These are phyloP conservation scores for Zaprionus inermis DNA, from an alignment of 1,140 invertebrate genomes.

Conservation along the genomic window DNA sequence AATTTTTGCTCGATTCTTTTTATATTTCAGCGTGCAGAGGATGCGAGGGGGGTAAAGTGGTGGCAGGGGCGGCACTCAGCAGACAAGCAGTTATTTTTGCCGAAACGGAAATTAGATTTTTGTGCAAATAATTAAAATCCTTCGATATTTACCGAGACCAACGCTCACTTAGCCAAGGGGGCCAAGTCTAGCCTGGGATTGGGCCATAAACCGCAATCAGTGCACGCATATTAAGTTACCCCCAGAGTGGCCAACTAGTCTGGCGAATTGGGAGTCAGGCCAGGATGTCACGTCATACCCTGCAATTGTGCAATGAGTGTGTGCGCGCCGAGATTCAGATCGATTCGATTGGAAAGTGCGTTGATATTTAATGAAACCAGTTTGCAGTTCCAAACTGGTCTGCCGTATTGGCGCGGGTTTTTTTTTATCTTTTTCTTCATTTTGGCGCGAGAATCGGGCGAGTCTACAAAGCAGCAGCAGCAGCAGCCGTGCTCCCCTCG, in stretches of 20 bases:
- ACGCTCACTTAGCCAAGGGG: conserved; percentile 53
- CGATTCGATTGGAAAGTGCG: conserved; percentile 49
- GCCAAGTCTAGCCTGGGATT: conserved; percentile 45
- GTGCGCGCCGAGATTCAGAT: conserved; percentile 4
- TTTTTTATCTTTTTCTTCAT: neutral
- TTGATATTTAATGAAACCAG: conserved; percentile 54
- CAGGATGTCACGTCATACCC: conserved; percentile 76
- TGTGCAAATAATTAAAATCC: conserved; percentile 74
- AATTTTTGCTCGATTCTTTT: conserved; percentile 19
- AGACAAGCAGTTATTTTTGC: conserved; percentile 13
- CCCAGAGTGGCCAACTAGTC: conserved; percentile 12
- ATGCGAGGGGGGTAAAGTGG: neutral
- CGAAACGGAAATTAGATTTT: conserved; percentile 74
- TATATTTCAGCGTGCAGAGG: neutral
- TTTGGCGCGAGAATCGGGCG: conserved; percentile 3
- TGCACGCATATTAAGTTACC: conserved; percentile 66
- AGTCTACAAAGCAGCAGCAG: neutral
- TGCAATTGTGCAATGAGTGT: conserved; percentile 59
- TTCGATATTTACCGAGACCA: conserved; percentile 37
- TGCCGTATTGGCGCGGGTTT: neutral
- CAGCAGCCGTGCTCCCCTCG: neutral
- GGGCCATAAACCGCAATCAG: conserved; percentile 66
- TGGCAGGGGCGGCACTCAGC: neutral
- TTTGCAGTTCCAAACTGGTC: conserved; percentile 56
- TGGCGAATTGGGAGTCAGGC: conserved; percentile 20